A percentile compares a stretch with the other conserved stretches of the same genome.
These are phyloP conservation scores for Temnothorax longispinosus DNA, from an alignment of 1,140 invertebrate species.

Conservation along the genomic window DNA sequence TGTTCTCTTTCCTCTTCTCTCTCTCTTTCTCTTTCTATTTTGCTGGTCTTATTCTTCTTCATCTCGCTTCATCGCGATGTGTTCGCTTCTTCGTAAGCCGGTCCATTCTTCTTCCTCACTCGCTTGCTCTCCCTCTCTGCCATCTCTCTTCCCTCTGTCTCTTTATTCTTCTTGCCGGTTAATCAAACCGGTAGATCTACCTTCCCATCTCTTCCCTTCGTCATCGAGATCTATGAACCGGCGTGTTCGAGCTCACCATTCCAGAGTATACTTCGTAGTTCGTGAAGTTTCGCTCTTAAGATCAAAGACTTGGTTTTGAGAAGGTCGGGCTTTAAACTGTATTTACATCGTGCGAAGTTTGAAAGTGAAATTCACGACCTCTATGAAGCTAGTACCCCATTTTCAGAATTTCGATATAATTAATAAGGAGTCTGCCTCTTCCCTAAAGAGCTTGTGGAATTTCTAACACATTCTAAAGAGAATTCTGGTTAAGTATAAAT, in stretches of 20 bases:
- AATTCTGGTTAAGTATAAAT: neutral
- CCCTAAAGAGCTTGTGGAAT: neutral
- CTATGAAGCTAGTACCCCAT: conserved; percentile 5
- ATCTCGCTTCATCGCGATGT: conserved; percentile 64
- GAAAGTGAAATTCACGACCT: conserved; percentile 47
- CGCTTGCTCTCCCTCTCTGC: conserved; percentile 25
- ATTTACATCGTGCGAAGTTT: conserved; percentile 26
- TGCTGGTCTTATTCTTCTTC: conserved; percentile 65
- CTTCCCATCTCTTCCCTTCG: conserved; percentile 65
- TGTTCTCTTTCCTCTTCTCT: neutral
- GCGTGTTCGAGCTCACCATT: conserved; percentile 70
- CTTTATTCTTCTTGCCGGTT: conserved; percentile 65
- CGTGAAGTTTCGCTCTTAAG: conserved; percentile 48
- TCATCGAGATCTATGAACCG: conserved; percentile 63
- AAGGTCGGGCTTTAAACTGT: conserved; percentile 36
- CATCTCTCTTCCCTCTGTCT: conserved; percentile 9
- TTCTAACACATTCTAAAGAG: neutral
- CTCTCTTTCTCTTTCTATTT: conserved; percentile 44
- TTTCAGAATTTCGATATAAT: conserved; percentile 27
- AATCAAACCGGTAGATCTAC: conserved; percentile 78
- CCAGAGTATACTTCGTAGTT: conserved; percentile 35
- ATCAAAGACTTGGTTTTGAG: conserved; percentile 47
- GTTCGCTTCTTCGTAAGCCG: conserved; percentile 36
- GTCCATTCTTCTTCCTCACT: conserved; percentile 48
- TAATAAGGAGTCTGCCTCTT: neutral